Conservation (phyloP, 2,888 invertebrate species). For the Phasia obesa region DNA sequence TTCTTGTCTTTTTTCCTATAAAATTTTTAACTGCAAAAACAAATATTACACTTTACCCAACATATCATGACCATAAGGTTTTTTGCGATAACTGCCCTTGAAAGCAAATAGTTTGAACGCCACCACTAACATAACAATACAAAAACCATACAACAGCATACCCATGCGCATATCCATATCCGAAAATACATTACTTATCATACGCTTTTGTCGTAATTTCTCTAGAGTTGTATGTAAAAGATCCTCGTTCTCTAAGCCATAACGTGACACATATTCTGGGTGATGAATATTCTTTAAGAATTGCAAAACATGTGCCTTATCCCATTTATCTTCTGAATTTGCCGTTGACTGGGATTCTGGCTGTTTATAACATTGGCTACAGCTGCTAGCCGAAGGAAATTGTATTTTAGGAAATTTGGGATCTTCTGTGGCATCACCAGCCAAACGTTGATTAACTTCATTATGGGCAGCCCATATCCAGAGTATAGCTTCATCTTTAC, state of each 20-base stretch:
- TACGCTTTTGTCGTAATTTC: constrained; percentile 78
- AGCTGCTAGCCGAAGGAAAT: constrained; percentile 89
- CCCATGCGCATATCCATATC: constrained; percentile 88
- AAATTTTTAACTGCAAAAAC: not conserved
- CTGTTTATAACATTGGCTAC: constrained; percentile 85
- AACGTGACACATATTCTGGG: constrained; percentile 78
- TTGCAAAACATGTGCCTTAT: constrained; percentile 78
- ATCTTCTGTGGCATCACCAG: constrained; percentile 94
- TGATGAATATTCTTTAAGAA: constrained; percentile 81
- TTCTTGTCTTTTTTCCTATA: constrained; percentile 41
- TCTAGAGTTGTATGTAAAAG: constrained; percentile 75
- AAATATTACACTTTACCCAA: constrained; percentile 87
- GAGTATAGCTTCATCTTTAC: constrained; percentile 89
- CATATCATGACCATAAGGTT: constrained; percentile 87
- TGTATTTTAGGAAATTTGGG: constrained; percentile 93
- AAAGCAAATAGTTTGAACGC: constrained; percentile 89
- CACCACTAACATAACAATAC: constrained; percentile 88
- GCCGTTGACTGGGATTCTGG: constrained; percentile 37
- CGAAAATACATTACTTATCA: constrained; percentile 79
- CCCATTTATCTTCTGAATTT: constrained; percentile 76
- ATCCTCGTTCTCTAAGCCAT: constrained; percentile 77
- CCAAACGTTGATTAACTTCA: constrained; percentile 93
- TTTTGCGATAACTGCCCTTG: constrained; percentile 86
- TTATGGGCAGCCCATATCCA: constrained; percentile 99
- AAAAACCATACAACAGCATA: constrained; percentile 89